phyloP scores from a whole-genome alignment of 2,888 invertebrate species.

The Eupithecia pulchellata region DNA sequence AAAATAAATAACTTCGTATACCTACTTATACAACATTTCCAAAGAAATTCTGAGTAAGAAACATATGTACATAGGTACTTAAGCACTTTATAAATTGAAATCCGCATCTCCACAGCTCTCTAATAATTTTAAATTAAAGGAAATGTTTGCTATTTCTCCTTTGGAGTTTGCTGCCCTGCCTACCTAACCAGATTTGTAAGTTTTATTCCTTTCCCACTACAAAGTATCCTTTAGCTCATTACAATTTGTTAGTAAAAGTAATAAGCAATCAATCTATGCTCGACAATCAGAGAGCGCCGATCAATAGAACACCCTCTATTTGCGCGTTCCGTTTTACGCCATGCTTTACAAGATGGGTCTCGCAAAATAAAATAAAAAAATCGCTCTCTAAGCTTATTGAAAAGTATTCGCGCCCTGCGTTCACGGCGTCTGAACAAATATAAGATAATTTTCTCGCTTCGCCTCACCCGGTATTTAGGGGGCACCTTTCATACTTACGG shows the following conservation, averaged over 20 bases:
- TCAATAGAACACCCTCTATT: constrained; percentile 77
- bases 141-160: neutral
- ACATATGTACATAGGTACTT: no score
- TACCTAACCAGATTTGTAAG: neutral
- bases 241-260: constrained; percentile 31
- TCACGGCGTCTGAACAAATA: constrained; percentile 85
- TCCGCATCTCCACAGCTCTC: neutral
- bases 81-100: no score
- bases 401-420: constrained; percentile 84
- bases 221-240: constrained; percentile 19
- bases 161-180: neutral
- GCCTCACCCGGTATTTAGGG: constrained; percentile 84
- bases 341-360: constrained; percentile 75
- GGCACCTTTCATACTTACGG: constrained; percentile 84
- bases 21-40: no score
- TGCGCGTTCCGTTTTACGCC: constrained; percentile 72
- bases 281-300: constrained; percentile 65
- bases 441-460: constrained; percentile 85
- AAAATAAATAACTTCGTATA: no score
- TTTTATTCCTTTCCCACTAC: neutral
- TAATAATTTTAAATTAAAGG: neutral
- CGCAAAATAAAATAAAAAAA: constrained; percentile 74
- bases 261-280: constrained; percentile 48
- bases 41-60: no score
- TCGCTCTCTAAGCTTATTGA: constrained; percentile 84